Conservation (phyloP, 2,113 vertebrate genomes). For the Scomber japonicus region DNA sequence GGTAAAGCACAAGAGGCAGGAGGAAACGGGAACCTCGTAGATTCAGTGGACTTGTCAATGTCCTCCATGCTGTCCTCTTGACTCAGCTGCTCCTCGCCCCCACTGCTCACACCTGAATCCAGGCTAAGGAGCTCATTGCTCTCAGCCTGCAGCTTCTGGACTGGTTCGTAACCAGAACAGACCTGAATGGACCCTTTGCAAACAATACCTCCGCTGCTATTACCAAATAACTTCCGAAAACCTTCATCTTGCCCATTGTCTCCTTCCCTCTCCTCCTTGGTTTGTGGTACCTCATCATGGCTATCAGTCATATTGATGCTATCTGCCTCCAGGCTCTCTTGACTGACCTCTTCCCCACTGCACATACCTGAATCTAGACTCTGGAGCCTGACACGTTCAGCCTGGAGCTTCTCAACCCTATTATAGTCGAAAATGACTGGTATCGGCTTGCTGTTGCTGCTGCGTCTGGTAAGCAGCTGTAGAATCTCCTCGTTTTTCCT, state of each 20-base stretch:
- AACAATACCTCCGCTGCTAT: background rate
- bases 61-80: conserved; percentile 63
- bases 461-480: conserved; percentile 14
- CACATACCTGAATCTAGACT: conserved; percentile 76
- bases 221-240: conserved; percentile 32
- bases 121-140: conserved; percentile 48
- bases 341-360: conserved; percentile 66
- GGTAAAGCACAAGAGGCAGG: background rate
- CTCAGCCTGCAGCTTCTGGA: conserved; percentile 31
- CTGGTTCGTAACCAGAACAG: conserved; percentile 59
- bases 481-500: background rate
- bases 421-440: conserved; percentile 65
- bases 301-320: conserved; percentile 21
- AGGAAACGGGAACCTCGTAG: conserved; percentile 11
- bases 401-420: conserved; percentile 47
- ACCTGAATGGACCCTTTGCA: conserved; percentile 47
- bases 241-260: background rate
- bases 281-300: background rate
- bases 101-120: conserved; percentile 63
- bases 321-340: conserved; percentile 63
- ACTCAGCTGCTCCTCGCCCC: conserved; percentile 30
- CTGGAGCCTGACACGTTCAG: conserved; percentile 34
- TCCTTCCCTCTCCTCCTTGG: background rate
- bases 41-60: background rate
- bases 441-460: background rate